Conservation (phyloP, 2,888 invertebrate genomes). For the Panzeria rudis region DNA sequence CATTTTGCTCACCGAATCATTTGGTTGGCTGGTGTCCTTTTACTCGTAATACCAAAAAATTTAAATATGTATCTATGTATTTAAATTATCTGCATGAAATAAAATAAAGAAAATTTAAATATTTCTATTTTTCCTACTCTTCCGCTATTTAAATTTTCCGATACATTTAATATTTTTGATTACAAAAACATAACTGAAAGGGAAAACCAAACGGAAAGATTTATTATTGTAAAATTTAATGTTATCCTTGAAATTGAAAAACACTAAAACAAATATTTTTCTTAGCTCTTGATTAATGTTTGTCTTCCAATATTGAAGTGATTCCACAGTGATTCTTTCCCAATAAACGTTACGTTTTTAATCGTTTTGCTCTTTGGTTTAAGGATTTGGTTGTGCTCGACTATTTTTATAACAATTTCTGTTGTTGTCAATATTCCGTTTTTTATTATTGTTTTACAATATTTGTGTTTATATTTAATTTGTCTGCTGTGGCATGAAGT, state of each 20-base stretch:
- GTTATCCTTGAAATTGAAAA: conserved; percentile 58
- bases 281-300: conserved; percentile 64
- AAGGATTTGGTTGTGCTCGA: conserved; percentile 45
- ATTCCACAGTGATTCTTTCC: conserved; percentile 15
- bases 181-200: background rate
- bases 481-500: conserved; percentile 41
- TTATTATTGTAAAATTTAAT: conserved; percentile 56
- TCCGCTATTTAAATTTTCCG: conserved; percentile 35
- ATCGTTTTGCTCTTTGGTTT: conserved; percentile 38
- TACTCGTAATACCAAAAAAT: no score
- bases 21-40: no score
- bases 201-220: conserved; percentile 21
- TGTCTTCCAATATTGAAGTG: conserved; percentile 52
- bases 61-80: no score
- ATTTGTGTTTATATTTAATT: conserved; percentile 64
- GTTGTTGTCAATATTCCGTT: conserved; percentile 13
- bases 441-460: conserved; percentile 51
- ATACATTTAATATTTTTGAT: conserved; percentile 38
- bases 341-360: conserved; percentile 11
- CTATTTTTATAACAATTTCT: conserved; percentile 61
- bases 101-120: background rate
- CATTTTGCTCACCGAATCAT: no score
- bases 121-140: background rate
- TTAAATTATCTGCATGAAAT: background rate
- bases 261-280: conserved; percentile 61